Base-by-base conservation (phyloP, 1,140 invertebrate species). In the Monomorium pharaonis region DNA sequence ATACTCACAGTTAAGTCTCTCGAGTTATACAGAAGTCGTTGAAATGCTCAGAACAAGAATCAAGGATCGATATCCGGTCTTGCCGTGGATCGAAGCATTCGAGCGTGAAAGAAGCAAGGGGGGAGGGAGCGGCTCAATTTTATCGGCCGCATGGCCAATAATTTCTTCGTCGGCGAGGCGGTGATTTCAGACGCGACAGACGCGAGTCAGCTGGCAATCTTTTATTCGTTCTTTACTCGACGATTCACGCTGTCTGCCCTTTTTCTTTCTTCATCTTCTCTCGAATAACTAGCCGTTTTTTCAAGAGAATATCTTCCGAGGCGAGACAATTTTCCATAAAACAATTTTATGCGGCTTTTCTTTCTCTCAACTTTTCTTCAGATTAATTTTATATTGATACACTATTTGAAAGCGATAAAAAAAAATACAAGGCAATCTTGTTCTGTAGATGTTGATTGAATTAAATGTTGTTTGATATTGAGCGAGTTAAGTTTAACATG, bases 171-270 rank as follows among this genome's bases (percentile, higher is more conserved):
- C 88, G 67, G 84, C 78, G 74, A 89, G 83, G 30, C 75, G 44
- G 72, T 69, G 37, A 21, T 65, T 67, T 62, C 56, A 65, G 37
- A 37, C 37, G 49, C 54, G 56, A 56, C 85, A 69, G 85, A 24
- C 76, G 27, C 88, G 86, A 90, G 85, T 90, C 88, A 90, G 86
- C 85, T 89, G 85, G 88, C 85, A 24, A 77, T 89, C 89, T 90
- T 90, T 89, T 84, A 90, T 85, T 86, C 80, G 54, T 37, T 78
- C 84, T 78, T 75, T 18, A 60, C 7, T 47, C 49, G 42, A 14
- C 33, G 49, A 67, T 85, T 69, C 44, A 12, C 10, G 33, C 30
- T 49, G n/a, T 27, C 56, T 69, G n/a, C 49, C 21, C 54, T 85
- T 58, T 85, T 54, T 75, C 58, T 54, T 54, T 86, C 44, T 85